These are phyloP conservation scores for Emydoidea blandingii DNA, from an alignment of 2,797 vertebrate species.

Conservation along the genomic window DNA sequence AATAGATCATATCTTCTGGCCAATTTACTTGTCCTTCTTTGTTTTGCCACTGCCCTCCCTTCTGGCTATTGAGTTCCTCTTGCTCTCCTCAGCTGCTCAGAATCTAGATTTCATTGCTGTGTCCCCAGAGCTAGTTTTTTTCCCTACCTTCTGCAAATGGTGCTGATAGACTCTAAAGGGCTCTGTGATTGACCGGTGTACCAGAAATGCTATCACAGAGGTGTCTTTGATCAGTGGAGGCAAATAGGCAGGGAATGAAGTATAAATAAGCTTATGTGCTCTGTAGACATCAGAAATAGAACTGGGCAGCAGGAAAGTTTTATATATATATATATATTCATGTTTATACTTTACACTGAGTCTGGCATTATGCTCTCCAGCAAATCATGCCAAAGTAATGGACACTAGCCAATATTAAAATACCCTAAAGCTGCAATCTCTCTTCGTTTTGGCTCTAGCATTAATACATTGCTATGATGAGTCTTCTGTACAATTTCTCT, in stretches of 20 bases:
- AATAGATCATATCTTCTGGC: not conserved
- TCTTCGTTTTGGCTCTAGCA: not conserved
- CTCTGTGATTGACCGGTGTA: not conserved
- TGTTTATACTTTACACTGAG: not conserved
- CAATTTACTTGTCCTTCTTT: not conserved
- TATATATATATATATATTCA: not conserved
- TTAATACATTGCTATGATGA: not conserved
- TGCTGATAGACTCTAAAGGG: rapidly evolving
- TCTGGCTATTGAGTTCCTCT: not conserved
- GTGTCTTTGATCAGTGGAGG: not conserved
- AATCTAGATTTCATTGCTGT: not conserved
- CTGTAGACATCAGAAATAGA: not conserved
- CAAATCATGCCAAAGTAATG: not conserved
- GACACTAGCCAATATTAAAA: not conserved
- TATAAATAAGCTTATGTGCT: not conserved
- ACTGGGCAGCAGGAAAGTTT: not conserved
- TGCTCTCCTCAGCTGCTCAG: rapidly evolving
- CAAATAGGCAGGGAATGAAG: not conserved
- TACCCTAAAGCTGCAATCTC: not conserved
- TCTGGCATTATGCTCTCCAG: not conserved
- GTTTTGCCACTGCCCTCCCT: not conserved
- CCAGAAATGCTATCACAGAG: rapidly evolving
- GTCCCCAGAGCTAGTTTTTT: not conserved
- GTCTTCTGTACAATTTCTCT: not conserved
- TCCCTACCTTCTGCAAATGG: not conserved